Percentiles rank a stretch among this genome's conserved stretches.
phyloP scores from a whole-genome alignment of 2,797 vertebrate genomes.

The Crypturellus tataupa region DNA sequence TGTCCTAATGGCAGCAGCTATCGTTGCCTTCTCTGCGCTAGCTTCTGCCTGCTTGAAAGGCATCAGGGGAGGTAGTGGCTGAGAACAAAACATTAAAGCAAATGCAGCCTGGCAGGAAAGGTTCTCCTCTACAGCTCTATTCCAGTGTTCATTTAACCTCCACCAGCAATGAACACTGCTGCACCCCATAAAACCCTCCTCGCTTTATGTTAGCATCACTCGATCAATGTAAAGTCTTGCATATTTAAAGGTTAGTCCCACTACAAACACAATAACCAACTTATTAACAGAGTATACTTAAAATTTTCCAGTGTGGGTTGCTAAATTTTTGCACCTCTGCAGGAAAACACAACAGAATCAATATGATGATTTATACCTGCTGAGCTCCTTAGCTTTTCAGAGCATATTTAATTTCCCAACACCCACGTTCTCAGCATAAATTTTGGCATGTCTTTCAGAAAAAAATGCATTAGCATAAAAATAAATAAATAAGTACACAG shows the following conservation, averaged over 20 bases:
- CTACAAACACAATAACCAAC: not conserved
- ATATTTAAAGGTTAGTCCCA: not conserved
- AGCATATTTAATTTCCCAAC: constrained; percentile 12
- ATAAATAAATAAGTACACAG: not conserved
- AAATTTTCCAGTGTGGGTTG: not conserved
- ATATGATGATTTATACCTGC: constrained; percentile 14
- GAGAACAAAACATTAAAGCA: not conserved
- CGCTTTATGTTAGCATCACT: not conserved
- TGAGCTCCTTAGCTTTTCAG: constrained; percentile 2
- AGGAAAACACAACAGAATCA: not conserved
- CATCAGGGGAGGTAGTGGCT: not conserved
- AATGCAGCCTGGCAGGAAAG: not conserved
- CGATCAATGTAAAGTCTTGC: not conserved
- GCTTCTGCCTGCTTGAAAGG: not conserved
- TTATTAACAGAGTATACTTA: not conserved
- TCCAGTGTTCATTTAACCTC: not conserved
- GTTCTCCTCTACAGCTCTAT: not conserved
- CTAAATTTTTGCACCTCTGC: not conserved
- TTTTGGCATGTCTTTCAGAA: not conserved
- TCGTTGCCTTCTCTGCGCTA: not conserved
- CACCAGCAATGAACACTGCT: not conserved
- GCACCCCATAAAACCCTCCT: not conserved
- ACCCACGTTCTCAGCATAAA: not conserved
- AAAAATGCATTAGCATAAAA: not conserved
- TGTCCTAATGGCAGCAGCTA: not conserved